phyloP scores from a whole-genome alignment of 2,113 vertebrate species.

The Poecile atricapillus region DNA sequence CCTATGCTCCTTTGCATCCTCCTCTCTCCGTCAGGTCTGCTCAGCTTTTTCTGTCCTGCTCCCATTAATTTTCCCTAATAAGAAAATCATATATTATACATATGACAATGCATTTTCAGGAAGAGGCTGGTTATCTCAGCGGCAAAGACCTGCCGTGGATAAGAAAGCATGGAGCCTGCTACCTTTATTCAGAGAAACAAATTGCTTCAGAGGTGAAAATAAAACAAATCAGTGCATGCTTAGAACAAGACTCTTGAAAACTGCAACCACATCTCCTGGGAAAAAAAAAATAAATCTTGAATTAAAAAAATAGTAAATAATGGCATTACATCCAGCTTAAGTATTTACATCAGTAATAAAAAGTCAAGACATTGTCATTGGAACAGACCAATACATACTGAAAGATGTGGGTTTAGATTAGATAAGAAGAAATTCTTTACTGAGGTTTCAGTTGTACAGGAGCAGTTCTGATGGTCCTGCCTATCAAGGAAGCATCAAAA shows the following conservation, averaged over 20 bases:
- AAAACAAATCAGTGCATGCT: neutral
- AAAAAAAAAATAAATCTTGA: neutral
- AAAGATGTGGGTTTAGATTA: neutral
- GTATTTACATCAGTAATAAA: neutral
- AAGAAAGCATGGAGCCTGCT: neutral
- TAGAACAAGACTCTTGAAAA: neutral
- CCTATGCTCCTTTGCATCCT: fast-evolving
- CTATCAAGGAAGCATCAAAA: neutral
- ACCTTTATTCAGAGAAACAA: neutral
- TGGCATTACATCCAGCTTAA: neutral
- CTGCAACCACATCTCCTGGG: neutral
- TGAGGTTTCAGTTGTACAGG: neutral
- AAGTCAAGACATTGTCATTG: neutral
- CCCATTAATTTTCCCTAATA: neutral
- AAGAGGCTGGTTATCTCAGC: neutral
- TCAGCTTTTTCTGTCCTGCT: neutral
- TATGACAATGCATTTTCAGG: neutral
- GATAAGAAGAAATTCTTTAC: neutral
- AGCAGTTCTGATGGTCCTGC: neutral
- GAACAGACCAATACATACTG: neutral
- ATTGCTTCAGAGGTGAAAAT: neutral
- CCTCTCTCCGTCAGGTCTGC: neutral
- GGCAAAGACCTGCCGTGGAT: neutral
- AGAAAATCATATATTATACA: too few relatives aligned
- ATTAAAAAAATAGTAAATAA: neutral